Conservation (phyloP, 2,888 invertebrate species). For the Dynastes hyllus region DNA sequence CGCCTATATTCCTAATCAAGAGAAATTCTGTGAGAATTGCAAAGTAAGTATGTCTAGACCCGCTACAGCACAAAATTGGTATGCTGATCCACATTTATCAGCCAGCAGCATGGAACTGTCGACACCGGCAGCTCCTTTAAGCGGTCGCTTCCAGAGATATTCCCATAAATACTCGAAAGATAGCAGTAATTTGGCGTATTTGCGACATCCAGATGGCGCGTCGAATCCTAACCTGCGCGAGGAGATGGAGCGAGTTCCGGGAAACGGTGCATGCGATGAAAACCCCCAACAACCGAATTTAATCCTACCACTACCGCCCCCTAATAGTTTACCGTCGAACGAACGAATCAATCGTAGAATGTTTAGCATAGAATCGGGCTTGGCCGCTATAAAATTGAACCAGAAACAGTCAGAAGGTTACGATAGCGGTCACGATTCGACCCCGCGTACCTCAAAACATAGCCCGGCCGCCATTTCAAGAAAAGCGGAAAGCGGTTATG, state of each 20-base stretch:
- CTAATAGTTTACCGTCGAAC: constrained; percentile 77
- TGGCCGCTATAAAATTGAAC: constrained; percentile 75
- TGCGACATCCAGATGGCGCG: constrained; percentile 93
- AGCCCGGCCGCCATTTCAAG: constrained; percentile 86
- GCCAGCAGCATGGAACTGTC: constrained; percentile 73
- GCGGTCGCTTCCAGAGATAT: constrained; percentile 78
- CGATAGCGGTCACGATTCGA: constrained; percentile 89
- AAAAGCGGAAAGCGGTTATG: constrained; percentile 92
- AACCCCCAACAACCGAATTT: constrained; percentile 69
- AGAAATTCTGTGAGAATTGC: constrained; percentile 85
- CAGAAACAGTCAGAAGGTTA: constrained; percentile 80
- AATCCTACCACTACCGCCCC: constrained; percentile 72
- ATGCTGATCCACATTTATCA: constrained; percentile 73
- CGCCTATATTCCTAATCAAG: constrained; percentile 80
- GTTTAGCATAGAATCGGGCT: constrained; percentile 77
- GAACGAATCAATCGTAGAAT: constrained; percentile 79
- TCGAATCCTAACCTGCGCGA: constrained; percentile 92
- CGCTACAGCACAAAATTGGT: constrained; percentile 80
- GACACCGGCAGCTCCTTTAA: constrained; percentile 61
- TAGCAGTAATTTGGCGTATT: constrained; percentile 77
- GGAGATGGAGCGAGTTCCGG: constrained; percentile 77
- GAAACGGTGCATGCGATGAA: constrained; percentile 73
- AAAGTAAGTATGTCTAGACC: constrained; percentile 82
- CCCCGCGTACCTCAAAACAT: constrained; percentile 86
- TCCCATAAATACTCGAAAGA: constrained; percentile 74